phyloP scores from a whole-genome alignment of 2,113 vertebrate species.

The Opisthocomus hoazin region DNA sequence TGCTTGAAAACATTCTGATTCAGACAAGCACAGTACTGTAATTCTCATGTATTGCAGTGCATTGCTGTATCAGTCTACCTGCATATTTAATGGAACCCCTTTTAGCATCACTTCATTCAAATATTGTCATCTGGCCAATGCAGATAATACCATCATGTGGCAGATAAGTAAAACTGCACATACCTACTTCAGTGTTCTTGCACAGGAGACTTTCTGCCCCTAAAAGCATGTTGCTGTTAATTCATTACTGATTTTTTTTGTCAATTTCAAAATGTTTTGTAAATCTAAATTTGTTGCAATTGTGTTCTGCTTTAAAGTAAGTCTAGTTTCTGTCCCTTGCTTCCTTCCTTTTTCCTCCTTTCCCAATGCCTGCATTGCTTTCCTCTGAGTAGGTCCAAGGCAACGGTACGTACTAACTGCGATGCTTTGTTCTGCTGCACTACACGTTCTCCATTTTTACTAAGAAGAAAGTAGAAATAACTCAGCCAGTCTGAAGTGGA shows the following conservation, averaged over 20 bases:
- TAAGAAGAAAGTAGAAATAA: conserved; percentile 75
- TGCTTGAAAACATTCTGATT: background rate
- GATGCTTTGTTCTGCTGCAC: conserved; percentile 69
- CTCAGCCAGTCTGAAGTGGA: conserved; percentile 39
- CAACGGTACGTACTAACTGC: conserved; percentile 92
- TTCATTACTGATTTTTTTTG: background rate
- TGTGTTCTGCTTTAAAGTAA: conserved; percentile 87
- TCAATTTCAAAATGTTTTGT: conserved; percentile 36
- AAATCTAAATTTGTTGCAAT: conserved; percentile 64
- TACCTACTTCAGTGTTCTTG: background rate
- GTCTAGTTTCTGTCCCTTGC: conserved; percentile 94
- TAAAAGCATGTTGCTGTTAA: conserved; percentile 36
- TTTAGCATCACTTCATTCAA: conserved; percentile 29
- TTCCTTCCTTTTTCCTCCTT: conserved; percentile 73
- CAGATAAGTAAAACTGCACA: conserved; percentile 39
- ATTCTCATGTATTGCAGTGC: background rate
- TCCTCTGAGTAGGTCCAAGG: conserved; percentile 90
- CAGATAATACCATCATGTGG: conserved; percentile 58
- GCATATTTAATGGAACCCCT: background rate
- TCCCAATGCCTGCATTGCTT: conserved; percentile 81
- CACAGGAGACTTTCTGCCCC: background rate
- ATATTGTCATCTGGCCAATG: background rate
- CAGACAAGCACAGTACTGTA: background rate
- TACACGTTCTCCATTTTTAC: background rate
- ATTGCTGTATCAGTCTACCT: conserved; percentile 16